Conservation (phyloP, 2,113 vertebrate genomes). For the Dicerorhinus sumatrensis region DNA sequence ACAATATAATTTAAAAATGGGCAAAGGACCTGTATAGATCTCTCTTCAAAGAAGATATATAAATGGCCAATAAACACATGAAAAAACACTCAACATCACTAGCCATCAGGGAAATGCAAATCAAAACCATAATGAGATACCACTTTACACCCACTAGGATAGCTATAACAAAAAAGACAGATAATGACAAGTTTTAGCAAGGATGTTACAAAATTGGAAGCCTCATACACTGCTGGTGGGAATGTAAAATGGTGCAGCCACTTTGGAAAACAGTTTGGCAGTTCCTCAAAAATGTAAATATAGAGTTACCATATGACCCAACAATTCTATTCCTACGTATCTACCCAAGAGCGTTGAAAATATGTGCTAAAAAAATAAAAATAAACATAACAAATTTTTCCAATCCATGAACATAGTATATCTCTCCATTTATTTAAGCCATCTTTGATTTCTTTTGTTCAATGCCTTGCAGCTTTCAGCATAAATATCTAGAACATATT, state of each 20-base stretch:
- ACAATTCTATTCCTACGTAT: not conserved
- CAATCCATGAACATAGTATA: not conserved
- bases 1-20: conserved; percentile 11
- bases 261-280: not conserved
- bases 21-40: not conserved
- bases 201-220: not conserved
- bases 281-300: not conserved
- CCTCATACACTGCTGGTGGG: not conserved
- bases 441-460: not conserved
- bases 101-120: not conserved
- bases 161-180: not conserved
- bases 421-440: not conserved
- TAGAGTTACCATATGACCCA: not conserved
- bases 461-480: not conserved
- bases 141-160: not conserved
- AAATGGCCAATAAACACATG: not conserved
- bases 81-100: not conserved
- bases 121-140: not conserved
- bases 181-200: not conserved
- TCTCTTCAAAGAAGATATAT: not conserved
- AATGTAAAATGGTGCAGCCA: not conserved
- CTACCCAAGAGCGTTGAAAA: not conserved
- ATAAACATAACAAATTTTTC: not conserved
- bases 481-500: not conserved
- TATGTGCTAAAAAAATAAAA: not conserved